Percentiles rank a stretch among this genome's conserved stretches.
Conservation (phyloP, 1,140 invertebrate genomes). For the Andrena cerasifolii region DNA sequence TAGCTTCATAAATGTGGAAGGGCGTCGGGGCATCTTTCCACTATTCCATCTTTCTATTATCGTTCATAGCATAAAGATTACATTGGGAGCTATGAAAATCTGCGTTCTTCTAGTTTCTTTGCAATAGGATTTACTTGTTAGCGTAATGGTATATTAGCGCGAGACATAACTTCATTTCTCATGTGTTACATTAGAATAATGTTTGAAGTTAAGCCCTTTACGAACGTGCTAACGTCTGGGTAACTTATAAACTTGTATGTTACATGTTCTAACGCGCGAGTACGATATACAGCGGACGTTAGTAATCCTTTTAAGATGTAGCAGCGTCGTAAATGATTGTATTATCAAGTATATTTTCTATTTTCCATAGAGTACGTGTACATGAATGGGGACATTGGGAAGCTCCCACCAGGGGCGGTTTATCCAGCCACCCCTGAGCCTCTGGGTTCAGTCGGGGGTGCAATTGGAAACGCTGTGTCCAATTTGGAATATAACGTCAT, state of each 20-base stretch:
- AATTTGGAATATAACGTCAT: constrained; percentile 81
- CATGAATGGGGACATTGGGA: constrained; percentile 91
- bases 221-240: neutral
- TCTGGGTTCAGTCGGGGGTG: constrained; percentile 77
- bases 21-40: constrained; percentile 22
- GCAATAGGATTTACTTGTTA: neutral
- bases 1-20: neutral
- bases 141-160: neutral
- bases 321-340: neutral
- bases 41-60: neutral
- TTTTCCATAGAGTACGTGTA: constrained; percentile 85
- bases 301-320: neutral
- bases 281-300: neutral
- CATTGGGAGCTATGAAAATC: neutral
- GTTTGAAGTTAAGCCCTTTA: neutral
- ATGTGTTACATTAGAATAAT: neutral
- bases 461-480: constrained; percentile 74
- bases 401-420: constrained; percentile 86
- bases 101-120: neutral
- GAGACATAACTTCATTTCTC: neutral
- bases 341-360: neutral
- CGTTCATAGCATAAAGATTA: neutral
- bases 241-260: constrained; percentile 15
- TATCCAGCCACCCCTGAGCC: constrained; percentile 84
- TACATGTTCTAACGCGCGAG: constrained; percentile 34